Base-by-base conservation (phyloP, 2,888 invertebrate genomes). In the Anodontia alba region DNA sequence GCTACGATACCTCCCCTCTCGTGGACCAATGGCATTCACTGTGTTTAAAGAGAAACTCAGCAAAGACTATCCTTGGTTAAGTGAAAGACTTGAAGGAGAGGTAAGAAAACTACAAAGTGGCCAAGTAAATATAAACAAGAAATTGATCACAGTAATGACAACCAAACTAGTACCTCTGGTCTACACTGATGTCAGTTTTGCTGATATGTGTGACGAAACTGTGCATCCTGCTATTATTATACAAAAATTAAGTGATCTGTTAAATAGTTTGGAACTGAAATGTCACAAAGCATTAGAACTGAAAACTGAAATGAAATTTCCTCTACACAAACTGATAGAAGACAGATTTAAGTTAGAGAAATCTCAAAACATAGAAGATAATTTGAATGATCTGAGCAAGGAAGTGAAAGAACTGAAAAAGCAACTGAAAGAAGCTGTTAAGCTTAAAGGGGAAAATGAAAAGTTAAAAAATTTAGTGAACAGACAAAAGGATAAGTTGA, bases 41-140 rank as follows among this genome's bases (percentile, higher is more conserved):
- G 84, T 89, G 7, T 90, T 91, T 78, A 78, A 88, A 71, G 87
- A 87, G 42, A 88, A 90, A 42, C 87, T 91, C 33, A 78, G 77
- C 23, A 83, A 83, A 43, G 90, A 91, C 73, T 90, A 91, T 79
- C 86, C 88, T 0, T 91, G 91, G 91, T 86, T 91, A 0, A 84
- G 88, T 10, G 83, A 90, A 31, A 85, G 79, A 73, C 80, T 89
- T 26, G 76, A 73, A 26, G 84, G 82, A 20, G 89, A 89, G 72
- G 75, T 85, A 0, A 78, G 73, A 49, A 83, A 83, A 54, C 75
- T 81, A 33, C 83, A 83, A 66, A 86, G 83, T 57, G 81, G 81
- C 0, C 86, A 86, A 68, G 49, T 71, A 7, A 83, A 70, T 29
- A 81, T 86, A 15, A 86, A 86, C 33, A 79, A 76, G 66, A 70